Evolutionary conservation across 2,797 vertebrate species (phyloP).

Genomic region (Acanthopagrus latus): DNA sequence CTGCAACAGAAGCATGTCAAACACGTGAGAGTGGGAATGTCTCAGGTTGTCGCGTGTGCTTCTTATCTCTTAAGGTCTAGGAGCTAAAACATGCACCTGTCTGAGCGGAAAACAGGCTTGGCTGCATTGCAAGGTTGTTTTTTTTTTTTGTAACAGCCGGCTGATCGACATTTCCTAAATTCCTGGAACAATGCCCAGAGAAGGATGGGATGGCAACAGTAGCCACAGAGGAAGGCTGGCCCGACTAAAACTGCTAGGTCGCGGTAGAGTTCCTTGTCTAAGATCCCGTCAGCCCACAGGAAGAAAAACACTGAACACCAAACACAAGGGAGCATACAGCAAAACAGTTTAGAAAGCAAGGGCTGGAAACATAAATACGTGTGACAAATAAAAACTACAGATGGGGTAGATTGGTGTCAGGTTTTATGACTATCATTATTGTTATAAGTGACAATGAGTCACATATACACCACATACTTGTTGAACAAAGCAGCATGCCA

Average conservation of each 20-base stretch:
- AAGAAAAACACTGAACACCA: conserved; percentile 17
- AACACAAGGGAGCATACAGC: background rate
- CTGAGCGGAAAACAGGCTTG: conserved; percentile 52
- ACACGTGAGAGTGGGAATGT: conserved; percentile 10
- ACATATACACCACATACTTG: background rate
- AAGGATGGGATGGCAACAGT: conserved; percentile 21
- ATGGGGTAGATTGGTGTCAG: background rate
- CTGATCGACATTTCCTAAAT: conserved; percentile 72
- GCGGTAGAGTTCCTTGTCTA: background rate
- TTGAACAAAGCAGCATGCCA: background rate
- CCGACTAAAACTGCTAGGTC: conserved; percentile 1
- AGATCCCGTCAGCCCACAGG: conserved; percentile 13
- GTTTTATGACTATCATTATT: background rate
- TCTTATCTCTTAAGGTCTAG: conserved; percentile 21
- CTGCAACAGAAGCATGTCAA: background rate
- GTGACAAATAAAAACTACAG: background rate
- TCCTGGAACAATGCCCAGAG: conserved; percentile 62
- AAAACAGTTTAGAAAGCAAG: background rate
- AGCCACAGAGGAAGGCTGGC: conserved; percentile 10
- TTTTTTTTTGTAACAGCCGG: conserved; percentile 27
- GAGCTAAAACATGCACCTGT: conserved; percentile 57
- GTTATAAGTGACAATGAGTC: background rate
- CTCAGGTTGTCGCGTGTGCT: conserved; percentile 13
- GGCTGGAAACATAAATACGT: background rate
- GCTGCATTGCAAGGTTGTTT: conserved; percentile 52